Evolutionary conservation across 2,888 invertebrate species (phyloP).

Genomic region (Ypsolopha scabrella): DNA sequence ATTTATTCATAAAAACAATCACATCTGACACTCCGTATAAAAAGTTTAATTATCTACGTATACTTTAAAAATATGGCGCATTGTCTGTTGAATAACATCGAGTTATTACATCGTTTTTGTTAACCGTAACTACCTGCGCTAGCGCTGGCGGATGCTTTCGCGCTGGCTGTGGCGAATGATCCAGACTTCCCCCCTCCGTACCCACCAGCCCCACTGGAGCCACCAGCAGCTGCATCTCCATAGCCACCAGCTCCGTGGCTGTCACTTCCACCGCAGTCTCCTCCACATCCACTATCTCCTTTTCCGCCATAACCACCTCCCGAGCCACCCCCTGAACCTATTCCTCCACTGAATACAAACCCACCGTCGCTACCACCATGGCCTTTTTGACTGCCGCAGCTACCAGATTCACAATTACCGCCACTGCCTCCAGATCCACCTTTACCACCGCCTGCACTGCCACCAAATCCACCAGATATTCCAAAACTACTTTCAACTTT

Average conservation of each 20-base stretch:
- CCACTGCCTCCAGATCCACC: neutral
- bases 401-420: neutral
- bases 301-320: neutral
- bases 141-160: neutral
- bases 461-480: neutral
- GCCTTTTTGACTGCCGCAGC: neutral
- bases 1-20: too few relatives aligned
- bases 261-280: neutral
- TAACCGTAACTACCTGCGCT: neutral
- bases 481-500: neutral
- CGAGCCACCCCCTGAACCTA: too few relatives aligned
- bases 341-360: neutral
- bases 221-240: neutral
- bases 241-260: neutral
- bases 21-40: too few relatives aligned
- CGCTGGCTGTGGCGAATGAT: neutral
- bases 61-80: too few relatives aligned
- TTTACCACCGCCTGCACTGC: neutral
- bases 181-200: neutral
- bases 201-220: slow-evolving; percentile 2
- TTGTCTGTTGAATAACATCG: too few relatives aligned
- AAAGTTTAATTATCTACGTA: too few relatives aligned
- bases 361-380: neutral
- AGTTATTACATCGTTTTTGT: neutral
- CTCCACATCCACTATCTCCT: neutral